These are phyloP conservation scores for Lasioglossum morio DNA, from an alignment of 2,888 invertebrate species.

Conservation along the genomic window DNA sequence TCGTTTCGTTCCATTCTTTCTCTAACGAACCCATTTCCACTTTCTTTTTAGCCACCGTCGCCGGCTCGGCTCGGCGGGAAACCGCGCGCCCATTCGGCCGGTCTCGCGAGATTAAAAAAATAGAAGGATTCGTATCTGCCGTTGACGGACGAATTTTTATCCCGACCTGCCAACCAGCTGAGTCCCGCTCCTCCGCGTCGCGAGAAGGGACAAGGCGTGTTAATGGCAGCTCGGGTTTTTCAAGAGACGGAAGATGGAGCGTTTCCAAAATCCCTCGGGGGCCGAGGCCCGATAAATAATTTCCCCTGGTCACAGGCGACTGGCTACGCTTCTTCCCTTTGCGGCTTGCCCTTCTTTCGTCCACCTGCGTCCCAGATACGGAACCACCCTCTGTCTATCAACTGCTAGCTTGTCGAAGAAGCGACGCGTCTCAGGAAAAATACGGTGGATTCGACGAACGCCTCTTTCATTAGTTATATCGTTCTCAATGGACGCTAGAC, in stretches of 20 bases:
- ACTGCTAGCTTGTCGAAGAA: slow-evolving; percentile 39
- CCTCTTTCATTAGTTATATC: slow-evolving; percentile 1
- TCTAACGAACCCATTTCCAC: slow-evolving; percentile 8
- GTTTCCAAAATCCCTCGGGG: slow-evolving; percentile 70
- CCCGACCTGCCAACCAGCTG: not conserved
- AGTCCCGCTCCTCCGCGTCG: slow-evolving; percentile 22
- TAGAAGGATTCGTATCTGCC: slow-evolving; percentile 44
- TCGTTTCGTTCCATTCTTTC: not conserved
- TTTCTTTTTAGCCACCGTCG: not conserved
- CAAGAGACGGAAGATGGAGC: slow-evolving; percentile 64
- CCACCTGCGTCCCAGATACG: slow-evolving; percentile 64
- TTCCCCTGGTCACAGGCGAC: slow-evolving; percentile 47
- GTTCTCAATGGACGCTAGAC: not conserved
- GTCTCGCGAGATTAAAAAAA: slow-evolving; percentile 59
- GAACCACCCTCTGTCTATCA: slow-evolving; percentile 46
- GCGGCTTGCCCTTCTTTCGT: not conserved
- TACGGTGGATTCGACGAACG: not conserved
- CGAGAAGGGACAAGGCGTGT: slow-evolving; percentile 43
- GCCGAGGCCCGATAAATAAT: slow-evolving; percentile 67
- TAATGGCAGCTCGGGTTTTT: slow-evolving; percentile 61
- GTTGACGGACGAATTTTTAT: slow-evolving; percentile 65
- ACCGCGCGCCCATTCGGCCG: not conserved
- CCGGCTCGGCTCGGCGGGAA: not conserved
- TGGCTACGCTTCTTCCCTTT: slow-evolving; percentile 11
- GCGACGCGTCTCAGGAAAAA: slow-evolving; percentile 25